Conservation (phyloP, 2,888 invertebrate genomes). For the Scelioninae gen. 1 region DNA sequence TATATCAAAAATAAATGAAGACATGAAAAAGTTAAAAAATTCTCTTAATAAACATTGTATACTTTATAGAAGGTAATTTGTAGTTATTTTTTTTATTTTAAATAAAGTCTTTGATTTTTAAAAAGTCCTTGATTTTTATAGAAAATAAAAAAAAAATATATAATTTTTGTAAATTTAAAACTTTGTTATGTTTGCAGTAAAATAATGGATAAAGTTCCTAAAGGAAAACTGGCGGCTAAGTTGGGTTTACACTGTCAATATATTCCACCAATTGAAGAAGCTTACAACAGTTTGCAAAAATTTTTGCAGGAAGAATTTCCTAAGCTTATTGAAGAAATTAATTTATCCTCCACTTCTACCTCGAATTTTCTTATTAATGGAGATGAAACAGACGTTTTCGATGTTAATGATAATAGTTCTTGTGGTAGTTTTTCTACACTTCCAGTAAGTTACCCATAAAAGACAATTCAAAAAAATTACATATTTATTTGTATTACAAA, state of each 20-base stretch:
- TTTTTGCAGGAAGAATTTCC: constrained; percentile 83
- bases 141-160: too few species aligned
- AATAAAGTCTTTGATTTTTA: too few species aligned
- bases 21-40: constrained; percentile 78
- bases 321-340: constrained; percentile 80
- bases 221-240: constrained; percentile 79
- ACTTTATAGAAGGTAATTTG: constrained; percentile 79
- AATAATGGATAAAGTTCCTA: constrained; percentile 79
- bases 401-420: constrained; percentile 71
- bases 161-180: too few species aligned
- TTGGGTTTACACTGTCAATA: constrained; percentile 79
- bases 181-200: constrained; percentile 78
- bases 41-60: constrained; percentile 79
- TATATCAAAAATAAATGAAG: constrained; percentile 78
- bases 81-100: too few species aligned
- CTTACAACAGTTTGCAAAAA: constrained; percentile 81
- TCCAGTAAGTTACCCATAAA: constrained; percentile 78
- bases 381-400: constrained; percentile 61
- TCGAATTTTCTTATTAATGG: constrained; percentile 56
- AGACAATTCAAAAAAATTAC: too few species aligned
- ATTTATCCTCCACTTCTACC: constrained; percentile 75
- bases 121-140: too few species aligned
- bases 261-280: constrained; percentile 82
- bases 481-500: too few species aligned
- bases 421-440: constrained; percentile 80